Evolutionary conservation across 2,888 invertebrate genomes (phyloP).

Genomic region (Stenotaenia linearis): DNA sequence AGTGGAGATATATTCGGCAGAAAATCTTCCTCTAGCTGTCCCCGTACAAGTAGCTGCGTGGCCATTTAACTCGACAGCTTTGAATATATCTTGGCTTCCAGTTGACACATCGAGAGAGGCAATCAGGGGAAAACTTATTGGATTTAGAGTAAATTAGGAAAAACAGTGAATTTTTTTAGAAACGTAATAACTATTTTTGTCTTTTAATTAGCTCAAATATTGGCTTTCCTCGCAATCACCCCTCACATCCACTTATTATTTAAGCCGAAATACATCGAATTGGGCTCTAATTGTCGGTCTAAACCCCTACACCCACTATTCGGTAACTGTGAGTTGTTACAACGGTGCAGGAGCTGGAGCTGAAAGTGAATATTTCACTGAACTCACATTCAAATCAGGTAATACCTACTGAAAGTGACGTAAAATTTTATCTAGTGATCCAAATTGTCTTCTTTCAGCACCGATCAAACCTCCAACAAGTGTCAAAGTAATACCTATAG

Average conservation of each 20-base stretch:
- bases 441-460: slow-evolving; percentile 54
- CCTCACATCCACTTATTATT: slow-evolving; percentile 67
- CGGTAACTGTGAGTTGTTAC: slow-evolving; percentile 90
- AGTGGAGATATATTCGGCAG: slow-evolving; percentile 41
- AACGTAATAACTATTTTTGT: slow-evolving; percentile 27
- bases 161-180: not conserved
- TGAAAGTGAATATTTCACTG: slow-evolving; percentile 80
- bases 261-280: slow-evolving; percentile 74
- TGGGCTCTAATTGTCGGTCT: slow-evolving; percentile 90
- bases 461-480: slow-evolving; percentile 93
- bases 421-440: not conserved
- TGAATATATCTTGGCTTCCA: slow-evolving; percentile 86
- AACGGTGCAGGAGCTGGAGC: slow-evolving; percentile 94
- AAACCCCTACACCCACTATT: slow-evolving; percentile 86
- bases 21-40: slow-evolving; percentile 71
- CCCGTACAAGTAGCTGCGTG: slow-evolving; percentile 73
- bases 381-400: slow-evolving; percentile 47
- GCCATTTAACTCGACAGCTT: slow-evolving; percentile 83
- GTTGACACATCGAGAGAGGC: slow-evolving; percentile 76
- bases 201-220: slow-evolving; percentile 67
- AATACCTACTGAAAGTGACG: not conserved
- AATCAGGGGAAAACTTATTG: slow-evolving; percentile 81
- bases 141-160: slow-evolving; percentile 63
- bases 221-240: slow-evolving; percentile 72
- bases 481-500: slow-evolving; percentile 73